Evolutionary conservation across 1,140 invertebrate species (phyloP), one percentile per base, ranked within the genome.

Genomic region (Trinorchestia longiramus): DNA sequence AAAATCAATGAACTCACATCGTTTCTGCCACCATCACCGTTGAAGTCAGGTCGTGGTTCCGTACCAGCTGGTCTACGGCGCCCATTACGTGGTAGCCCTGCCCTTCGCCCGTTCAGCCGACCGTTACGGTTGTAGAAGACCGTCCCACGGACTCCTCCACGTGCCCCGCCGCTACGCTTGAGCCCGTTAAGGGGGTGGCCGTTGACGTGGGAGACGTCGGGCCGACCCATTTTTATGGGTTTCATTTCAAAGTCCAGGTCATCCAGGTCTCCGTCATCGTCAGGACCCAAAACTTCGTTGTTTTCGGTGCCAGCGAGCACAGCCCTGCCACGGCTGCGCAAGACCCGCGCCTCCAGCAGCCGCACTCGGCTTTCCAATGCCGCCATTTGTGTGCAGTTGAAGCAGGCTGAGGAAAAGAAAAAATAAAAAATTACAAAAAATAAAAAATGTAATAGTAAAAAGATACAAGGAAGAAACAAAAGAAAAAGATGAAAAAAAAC

Each of bases 301-400:
- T 47, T 94, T 36, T 43, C 88, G 42, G n/a, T 40, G n/a, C 92
- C 96, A 0, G 96, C 57, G 17, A 95, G 40, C 43, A 43, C 62
- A 11, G 87, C 57, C 8, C 36, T n/a, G 41, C 53, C 87, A 17
- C 96, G 96, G 0, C 87, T 77, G 28, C 96, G 95, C 43, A 96
- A 95, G 42, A 96, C n/a, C 43, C 96, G 96, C 53, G 96, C 96
- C 95, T 96, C 96, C 95, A 96, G 95, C 36, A 96, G 96, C n/a
- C 96, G 91, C 6, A 96, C 96, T 19, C 96, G 95, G 42, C 96
- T 96, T 43, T 95, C 95, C 87, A 96, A 45, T 57, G 95, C 62
- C 1, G 95, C 77, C 28, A 96, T 96, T 62, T 96, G 96, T 0
- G 96, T 96, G 96, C 96, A 96, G 95, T 96, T 96, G 95, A 96